These are phyloP conservation scores for Holacanthella duospinosa DNA, from an alignment of 2,888 invertebrate species.

Conservation along the genomic window DNA sequence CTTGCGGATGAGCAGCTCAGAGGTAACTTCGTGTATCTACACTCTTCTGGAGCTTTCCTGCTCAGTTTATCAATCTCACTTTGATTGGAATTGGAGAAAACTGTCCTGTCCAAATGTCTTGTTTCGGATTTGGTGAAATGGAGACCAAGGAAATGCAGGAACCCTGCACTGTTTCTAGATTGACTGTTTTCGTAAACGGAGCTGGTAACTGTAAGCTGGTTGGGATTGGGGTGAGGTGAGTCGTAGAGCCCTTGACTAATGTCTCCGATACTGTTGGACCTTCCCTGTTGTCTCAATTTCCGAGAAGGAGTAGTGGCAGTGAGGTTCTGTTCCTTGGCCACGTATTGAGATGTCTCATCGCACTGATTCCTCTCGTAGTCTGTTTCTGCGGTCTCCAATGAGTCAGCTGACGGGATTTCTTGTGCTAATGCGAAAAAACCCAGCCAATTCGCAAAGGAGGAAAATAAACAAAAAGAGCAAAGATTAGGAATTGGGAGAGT, in stretches of 20 bases:
- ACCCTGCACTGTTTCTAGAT: constrained; percentile 16
- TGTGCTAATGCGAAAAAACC: neutral
- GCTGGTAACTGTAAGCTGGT: neutral
- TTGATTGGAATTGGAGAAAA: neutral
- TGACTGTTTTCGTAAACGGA: neutral
- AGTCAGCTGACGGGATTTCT: neutral
- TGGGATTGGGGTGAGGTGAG: no score
- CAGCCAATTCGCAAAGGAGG: neutral
- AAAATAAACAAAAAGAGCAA: neutral
- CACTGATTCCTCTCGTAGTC: neutral
- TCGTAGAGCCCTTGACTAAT: no score
- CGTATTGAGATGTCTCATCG: neutral
- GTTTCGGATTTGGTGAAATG: constrained; percentile 32
- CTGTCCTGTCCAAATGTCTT: constrained; percentile 28
- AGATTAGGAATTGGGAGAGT: neutral
- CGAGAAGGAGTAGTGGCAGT: no score
- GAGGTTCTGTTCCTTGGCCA: no score
- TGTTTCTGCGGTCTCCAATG: neutral
- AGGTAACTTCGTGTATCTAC: constrained; percentile 35
- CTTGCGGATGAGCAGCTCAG: constrained; percentile 5
- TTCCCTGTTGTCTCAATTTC: no score
- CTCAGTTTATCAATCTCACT: constrained; percentile 2
- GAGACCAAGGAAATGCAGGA: constrained; percentile 31
- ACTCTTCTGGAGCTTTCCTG: constrained; percentile 10
- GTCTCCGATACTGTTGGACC: no score